phyloP scores from a whole-genome alignment of 2,888 invertebrate species.

The Dorcus parallelipipedus region DNA sequence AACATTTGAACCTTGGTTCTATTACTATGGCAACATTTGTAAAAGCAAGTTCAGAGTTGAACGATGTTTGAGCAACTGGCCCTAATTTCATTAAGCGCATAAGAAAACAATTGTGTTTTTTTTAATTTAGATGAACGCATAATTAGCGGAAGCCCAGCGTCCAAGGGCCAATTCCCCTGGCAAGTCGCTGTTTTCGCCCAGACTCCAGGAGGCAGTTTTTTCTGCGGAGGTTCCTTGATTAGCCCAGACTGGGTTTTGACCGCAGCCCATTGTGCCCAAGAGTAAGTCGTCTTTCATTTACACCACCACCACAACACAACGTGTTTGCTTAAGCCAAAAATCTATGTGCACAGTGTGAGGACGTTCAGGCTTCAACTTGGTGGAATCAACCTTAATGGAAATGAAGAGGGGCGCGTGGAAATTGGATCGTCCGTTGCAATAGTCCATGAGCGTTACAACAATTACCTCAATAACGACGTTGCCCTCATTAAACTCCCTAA shows the following conservation, averaged over 20 bases:
- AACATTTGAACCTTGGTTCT: too few species aligned
- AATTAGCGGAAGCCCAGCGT: constrained; percentile 29
- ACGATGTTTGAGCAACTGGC: too few species aligned
- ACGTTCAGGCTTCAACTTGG: not conserved
- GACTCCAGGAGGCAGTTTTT: not conserved
- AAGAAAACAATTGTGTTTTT: too few species aligned
- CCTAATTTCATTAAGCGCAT: too few species aligned
- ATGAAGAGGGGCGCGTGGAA: not conserved
- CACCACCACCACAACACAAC: too few species aligned
- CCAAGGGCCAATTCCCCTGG: constrained; percentile 33
- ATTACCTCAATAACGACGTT: constrained; percentile 18
- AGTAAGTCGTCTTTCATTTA: not conserved
- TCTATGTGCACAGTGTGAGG: not conserved
- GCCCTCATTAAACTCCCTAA: constrained; percentile 15
- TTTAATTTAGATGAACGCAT: constrained; percentile 14
- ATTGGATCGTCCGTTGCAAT: not conserved
- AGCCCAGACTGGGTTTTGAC: constrained; percentile 12
- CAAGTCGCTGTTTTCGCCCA: constrained; percentile 25
- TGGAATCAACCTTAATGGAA: not conserved
- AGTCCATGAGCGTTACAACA: constrained; percentile 11
- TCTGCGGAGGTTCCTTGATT: constrained; percentile 15
- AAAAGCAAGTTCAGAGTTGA: too few species aligned
- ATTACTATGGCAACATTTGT: too few species aligned
- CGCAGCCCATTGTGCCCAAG: constrained; percentile 13
- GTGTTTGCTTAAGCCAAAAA: too few species aligned